A percentile compares a stretch with the other conserved stretches of the same genome.
Evolutionary conservation across 2,113 vertebrate species (phyloP).

Genomic region (Ahaetulla prasina): DNA sequence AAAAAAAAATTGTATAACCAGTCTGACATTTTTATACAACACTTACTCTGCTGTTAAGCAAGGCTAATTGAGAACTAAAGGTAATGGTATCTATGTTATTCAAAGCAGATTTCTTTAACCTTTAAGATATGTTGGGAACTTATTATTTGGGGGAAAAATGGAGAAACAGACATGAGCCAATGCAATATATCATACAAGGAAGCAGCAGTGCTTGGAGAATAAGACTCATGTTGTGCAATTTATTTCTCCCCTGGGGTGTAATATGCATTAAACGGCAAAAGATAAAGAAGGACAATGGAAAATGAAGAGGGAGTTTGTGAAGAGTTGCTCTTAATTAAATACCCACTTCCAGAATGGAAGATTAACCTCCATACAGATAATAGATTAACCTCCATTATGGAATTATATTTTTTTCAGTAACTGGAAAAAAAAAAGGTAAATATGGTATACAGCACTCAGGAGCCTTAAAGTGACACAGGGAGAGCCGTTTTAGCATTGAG

Average conservation of each 20-base stretch:
- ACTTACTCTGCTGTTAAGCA: not conserved
- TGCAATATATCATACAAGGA: not conserved
- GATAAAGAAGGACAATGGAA: conserved; percentile 10
- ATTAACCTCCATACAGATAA: conserved; percentile 15
- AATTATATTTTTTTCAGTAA: not conserved
- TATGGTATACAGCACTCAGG: not conserved
- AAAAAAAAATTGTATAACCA: not conserved
- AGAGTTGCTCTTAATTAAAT: conserved; percentile 27
- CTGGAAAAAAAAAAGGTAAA: not conserved
- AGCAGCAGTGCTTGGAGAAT: conserved; percentile 5
- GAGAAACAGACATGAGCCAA: not conserved
- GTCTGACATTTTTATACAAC: not conserved
- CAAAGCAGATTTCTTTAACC: not conserved
- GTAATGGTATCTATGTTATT: not conserved
- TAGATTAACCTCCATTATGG: conserved; percentile 12
- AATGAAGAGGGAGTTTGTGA: not conserved
- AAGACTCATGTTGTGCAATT: conserved; percentile 5
- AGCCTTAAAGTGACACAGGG: not conserved
- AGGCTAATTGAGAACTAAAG: not conserved
- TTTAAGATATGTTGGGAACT: not conserved
- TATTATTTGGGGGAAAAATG: not conserved
- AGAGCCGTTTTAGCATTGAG: not conserved
- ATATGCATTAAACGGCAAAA: conserved; percentile 15
- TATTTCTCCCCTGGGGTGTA: conserved; percentile 1
- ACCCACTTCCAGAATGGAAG: conserved; percentile 22